Base-by-base conservation (phyloP, 2,888 invertebrate species). In the Arrhopalites spinosus region DNA sequence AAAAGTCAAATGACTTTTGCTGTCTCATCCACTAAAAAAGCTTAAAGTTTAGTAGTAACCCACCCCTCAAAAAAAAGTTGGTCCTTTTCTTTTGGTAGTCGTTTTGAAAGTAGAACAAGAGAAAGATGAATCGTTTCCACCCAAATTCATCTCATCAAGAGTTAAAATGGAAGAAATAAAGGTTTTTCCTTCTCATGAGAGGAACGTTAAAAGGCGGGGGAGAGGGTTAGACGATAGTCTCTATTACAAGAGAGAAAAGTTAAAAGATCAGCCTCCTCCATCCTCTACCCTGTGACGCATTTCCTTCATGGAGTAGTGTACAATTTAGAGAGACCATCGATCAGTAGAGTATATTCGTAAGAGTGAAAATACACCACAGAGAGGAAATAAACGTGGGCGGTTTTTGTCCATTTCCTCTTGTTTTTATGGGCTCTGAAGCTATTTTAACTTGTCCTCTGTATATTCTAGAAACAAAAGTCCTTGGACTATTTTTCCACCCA, bases 71-170 rank as follows among this genome's bases (percentile, higher is more conserved):
- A n/a, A n/a, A n/a, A n/a, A n/a, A n/a, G n/a, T n/a, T n/a, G n/a
- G n/a, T n/a, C n/a, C n/a, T n/a, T n/a, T n/a, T n/a, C n/a, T n/a
- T n/a, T n/a, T n/a, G 8, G 8, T 8, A 17, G 8, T 50, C 17
- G 2, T 15, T 11, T 2, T 17, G 17, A 15, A 50, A 50, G 50
- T 50, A 3, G 50, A 50, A n/a, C n/a, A 63, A 3, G 23, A 59
- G 25, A 27, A 29, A 63, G 30, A 63, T 63, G 25, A 63, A 63
- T 63, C 63, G 63, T 63, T 63, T 63, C 25, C 63, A 29, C 13
- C 63, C 63, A 25, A 63, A 63, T 17, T 17, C 29, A 5, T 20
- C 17, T 63, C 63, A 50, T 63, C 29, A 63, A 63, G n/a, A n/a
- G 29, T 27, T 59, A n/a, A 63, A 27, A 63, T 50, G 50, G 50